Evolutionary conservation across 2,797 vertebrate species (phyloP), one percentile per base, ranked within the genome.

Genomic region (Acanthornis magna): DNA sequence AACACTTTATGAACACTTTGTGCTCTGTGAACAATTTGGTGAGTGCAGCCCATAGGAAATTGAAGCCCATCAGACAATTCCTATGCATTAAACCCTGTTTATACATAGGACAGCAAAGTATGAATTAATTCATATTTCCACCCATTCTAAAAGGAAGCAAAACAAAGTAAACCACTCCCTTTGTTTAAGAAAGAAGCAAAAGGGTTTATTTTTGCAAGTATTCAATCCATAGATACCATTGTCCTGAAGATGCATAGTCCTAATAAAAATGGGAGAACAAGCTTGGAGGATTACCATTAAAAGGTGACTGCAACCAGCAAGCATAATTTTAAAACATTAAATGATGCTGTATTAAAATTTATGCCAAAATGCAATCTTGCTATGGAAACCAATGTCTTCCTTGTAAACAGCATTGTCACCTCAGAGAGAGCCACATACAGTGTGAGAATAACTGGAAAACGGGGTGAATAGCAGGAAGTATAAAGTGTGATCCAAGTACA

Each of bases 141-240:
- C 6, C 9, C 11, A 51, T 87, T 72, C 66, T 72, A 40, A 84
- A 86, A 68, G 8, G 23, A 65, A 77, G 12, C 16, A 80, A 85
- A 40, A 13, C 16, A 80, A 85, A 40, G 3, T 53, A 47, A 48
- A 10, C 3, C 3, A 11, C 0, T 5, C 16, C 6, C 8, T 29
- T 73, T 50, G 9, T 43, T 63, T 68, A 57, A 45, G 34, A 75
- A 91, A 78, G 13, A 34, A 81, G 30, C 8, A 55, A 30, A 80
- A 21, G 1, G 0, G 12, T 53, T 62, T 76, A 2, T 48, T 83
- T 88, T 65, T 5, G 1, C 61, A 51, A 29, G 75, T 86, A 47
- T 65, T 74, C 75, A 36, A 86, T 30, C 13, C 3, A 27, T n/a
- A 43, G 11, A 22, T 57, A 50, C 1, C 0, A 0, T 34, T 80